A percentile compares a stretch with the other conserved stretches of the same genome.
phyloP scores from a whole-genome alignment of 2,113 vertebrate genomes.

The Trichechus manatus region DNA sequence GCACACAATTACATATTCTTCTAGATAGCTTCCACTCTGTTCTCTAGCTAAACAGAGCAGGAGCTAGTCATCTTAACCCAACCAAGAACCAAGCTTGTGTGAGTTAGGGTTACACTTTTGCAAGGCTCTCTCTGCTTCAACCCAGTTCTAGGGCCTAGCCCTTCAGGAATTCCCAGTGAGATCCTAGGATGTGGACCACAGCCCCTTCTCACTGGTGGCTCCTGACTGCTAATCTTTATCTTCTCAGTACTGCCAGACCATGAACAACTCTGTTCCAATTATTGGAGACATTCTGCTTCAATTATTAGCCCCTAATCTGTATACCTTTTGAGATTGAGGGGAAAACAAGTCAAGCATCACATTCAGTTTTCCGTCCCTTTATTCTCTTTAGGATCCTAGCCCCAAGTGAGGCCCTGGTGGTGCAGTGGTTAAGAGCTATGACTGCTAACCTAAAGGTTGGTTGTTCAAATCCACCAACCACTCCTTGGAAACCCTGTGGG shows the following conservation, averaged over 20 bases:
- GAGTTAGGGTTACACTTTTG: not conserved
- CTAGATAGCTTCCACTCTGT: not conserved
- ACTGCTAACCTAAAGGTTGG: too few species aligned
- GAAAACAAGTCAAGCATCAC: not conserved
- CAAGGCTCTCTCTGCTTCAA: not conserved
- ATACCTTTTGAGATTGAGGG: not conserved
- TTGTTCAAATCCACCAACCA: too few species aligned
- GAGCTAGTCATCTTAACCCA: too few species aligned
- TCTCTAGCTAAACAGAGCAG: not conserved
- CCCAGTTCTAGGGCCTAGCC: too few species aligned
- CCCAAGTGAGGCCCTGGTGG: too few species aligned
- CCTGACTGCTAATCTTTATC: not conserved
- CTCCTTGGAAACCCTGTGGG: too few species aligned
- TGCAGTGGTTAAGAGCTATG: too few species aligned
- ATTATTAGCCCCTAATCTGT: not conserved
- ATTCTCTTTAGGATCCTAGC: not conserved
- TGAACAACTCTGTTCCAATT: not conserved
- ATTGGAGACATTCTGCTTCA: not conserved
- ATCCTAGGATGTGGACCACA: not conserved
- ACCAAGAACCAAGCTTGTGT: not conserved
- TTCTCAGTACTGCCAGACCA: not conserved
- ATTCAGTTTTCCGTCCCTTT: not conserved
- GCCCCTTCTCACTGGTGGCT: too few species aligned
- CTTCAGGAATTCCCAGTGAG: accelerated
- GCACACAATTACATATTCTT: not conserved